A percentile compares a stretch with the other conserved stretches of the same genome.
Conservation (phyloP, 1,140 invertebrate genomes). For the Potamilus streckersoni region DNA sequence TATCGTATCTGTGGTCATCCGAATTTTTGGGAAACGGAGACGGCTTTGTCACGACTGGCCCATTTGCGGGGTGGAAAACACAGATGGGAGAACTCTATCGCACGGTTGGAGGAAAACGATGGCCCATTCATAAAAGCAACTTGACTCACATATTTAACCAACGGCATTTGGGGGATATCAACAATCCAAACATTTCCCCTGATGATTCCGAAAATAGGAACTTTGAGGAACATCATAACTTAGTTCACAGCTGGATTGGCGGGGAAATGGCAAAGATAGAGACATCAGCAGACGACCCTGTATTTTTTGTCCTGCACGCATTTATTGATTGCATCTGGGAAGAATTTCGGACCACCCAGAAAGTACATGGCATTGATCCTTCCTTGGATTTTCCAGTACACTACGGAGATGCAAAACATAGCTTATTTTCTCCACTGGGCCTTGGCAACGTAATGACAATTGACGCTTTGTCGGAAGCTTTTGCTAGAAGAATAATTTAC, state of each 20-base stretch:
- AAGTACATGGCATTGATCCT: constrained; percentile 34
- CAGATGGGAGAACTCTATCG: constrained; percentile 30
- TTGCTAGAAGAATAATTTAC: constrained; percentile 36
- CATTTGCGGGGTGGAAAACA: constrained; percentile 44
- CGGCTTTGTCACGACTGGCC: constrained; percentile 63
- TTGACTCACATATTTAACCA: constrained; percentile 16
- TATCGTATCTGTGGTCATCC: constrained; percentile 60
- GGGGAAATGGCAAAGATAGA: constrained; percentile 46
- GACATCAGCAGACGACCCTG: constrained; percentile 63
- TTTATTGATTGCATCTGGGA: constrained; percentile 61
- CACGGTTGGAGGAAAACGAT: constrained; percentile 10
- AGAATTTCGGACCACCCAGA: constrained; percentile 41
- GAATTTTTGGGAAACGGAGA: constrained; percentile 65
- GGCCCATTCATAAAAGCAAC: constrained; percentile 9
- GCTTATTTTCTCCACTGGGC: constrained; percentile 27
- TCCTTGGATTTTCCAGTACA: constrained; percentile 19
- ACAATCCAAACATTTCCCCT: constrained; percentile 4
- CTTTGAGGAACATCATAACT: constrained; percentile 48
- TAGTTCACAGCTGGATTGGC: constrained; percentile 49
- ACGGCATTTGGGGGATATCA: constrained; percentile 7
- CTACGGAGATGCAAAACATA: constrained; percentile 23
- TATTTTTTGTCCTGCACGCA: constrained; percentile 66
- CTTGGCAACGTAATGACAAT: constrained; percentile 40
- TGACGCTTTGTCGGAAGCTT: constrained; percentile 36
- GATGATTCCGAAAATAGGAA: constrained; percentile 27